Base-by-base conservation (phyloP, 2,888 invertebrate genomes). In the Melieria omissa region DNA sequence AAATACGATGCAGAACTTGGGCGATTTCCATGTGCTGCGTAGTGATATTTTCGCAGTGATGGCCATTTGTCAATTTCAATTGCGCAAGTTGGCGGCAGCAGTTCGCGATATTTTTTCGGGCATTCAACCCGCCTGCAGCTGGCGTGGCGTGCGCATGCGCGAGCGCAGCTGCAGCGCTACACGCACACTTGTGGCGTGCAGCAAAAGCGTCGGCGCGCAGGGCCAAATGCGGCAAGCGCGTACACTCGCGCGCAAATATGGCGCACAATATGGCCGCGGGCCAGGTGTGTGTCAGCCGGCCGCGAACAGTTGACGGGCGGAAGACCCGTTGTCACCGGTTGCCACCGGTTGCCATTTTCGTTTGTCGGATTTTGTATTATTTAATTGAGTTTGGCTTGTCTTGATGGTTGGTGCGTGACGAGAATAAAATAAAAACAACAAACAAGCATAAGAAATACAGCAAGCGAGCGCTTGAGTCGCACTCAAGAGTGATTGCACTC, bases 271-370 rank as follows among this genome's bases (percentile, higher is more conserved):
- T 67, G 67, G 52, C 47, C 49, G 14, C 58, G 49, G 45, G 60
- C 52, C 60, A 67, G 44, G 12, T 65, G 10, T 64, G 64, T 14
- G 16, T 47, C 49, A n/a, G 52, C 63, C 47, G 41, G 58, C n/a
- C 16, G 1, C n/a, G 12, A 41, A 41, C n/a, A 57, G 57, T 0
- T 29, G 14, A 57, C n/a, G 10, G 49, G 67, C 67, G 67, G 67
- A 60, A 67, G 67, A 60, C 58, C 60, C 52, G 67, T 60, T 67
- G 58, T n/a, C 14, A 6, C 55, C 10, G 47, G 41, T 47, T n/a
- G 47, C 49, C 49, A 44, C 29, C 41, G 12, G 47, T 65, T 67
- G 60, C 67, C 60, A 67, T 67, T 67, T 67, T 60, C 8, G 58
- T 49, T 47, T 49, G 29, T 44, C 58, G 44, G n/a, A n/a, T 61